Evolutionary conservation across 2,113 vertebrate genomes (phyloP).

Genomic region (Psilopsiagon aymara): DNA sequence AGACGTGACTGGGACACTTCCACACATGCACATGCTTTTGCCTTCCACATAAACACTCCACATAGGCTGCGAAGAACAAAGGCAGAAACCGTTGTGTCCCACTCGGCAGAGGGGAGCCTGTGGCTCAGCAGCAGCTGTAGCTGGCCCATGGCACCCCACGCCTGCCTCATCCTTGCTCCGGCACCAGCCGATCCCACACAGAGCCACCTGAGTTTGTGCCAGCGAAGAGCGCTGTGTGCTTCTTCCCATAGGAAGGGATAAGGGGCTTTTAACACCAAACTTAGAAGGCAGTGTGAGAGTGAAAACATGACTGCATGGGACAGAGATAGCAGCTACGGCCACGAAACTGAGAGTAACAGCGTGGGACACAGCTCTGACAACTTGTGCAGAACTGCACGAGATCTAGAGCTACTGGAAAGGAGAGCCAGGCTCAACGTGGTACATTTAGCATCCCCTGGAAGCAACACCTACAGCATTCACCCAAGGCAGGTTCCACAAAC

Average conservation of each 20-base stretch:
- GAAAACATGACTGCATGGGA: not conserved
- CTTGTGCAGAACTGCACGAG: not conserved
- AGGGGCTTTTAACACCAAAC: not conserved
- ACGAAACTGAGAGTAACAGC: not conserved
- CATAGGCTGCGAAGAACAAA: not conserved
- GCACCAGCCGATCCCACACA: not conserved
- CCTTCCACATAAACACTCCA: not conserved
- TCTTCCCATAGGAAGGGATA: not conserved
- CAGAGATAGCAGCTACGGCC: not conserved
- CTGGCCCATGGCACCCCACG: not conserved
- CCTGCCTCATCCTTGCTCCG: not conserved
- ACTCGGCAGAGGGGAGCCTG: not conserved
- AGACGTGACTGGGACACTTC: constrained; percentile 44
- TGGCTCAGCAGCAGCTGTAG: not conserved
- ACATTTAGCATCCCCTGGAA: not conserved
- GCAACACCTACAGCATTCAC: not conserved
- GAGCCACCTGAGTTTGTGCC: not conserved
- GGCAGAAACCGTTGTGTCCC: not conserved
- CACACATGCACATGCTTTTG: not conserved
- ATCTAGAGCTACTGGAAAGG: not conserved
- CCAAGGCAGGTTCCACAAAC: not conserved
- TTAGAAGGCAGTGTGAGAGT: not conserved
- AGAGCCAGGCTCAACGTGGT: not conserved
- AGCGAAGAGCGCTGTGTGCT: not conserved
- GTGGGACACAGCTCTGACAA: not conserved